These are phyloP conservation scores for Sylvietta virens DNA, from an alignment of 2,113 vertebrate genomes.

Conservation along the genomic window DNA sequence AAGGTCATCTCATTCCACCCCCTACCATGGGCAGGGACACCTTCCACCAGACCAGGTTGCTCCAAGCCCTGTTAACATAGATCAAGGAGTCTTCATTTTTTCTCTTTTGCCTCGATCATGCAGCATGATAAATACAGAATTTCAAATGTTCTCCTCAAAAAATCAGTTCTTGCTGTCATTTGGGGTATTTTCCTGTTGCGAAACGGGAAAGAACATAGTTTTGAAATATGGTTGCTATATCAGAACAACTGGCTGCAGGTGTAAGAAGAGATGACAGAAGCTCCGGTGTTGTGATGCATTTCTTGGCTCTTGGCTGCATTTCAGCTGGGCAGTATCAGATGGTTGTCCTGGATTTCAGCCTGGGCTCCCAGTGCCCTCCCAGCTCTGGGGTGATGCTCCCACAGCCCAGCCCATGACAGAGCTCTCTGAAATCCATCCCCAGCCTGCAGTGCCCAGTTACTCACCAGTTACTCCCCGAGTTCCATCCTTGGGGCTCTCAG, in stretches of 20 bases:
- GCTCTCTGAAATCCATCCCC: background rate
- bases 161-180: background rate
- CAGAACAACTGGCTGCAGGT: background rate
- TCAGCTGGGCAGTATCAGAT: background rate
- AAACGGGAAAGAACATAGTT: background rate
- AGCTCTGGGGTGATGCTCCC: background rate
- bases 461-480: background rate
- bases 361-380: background rate
- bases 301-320: background rate
- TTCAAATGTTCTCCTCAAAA: background rate
- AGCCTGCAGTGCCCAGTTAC: background rate
- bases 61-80: background rate
- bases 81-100: background rate
- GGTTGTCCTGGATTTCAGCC: background rate
- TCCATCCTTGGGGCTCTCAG: background rate
- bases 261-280: background rate
- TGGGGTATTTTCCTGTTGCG: background rate
- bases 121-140: background rate
- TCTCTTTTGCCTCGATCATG: background rate
- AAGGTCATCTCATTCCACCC: background rate
- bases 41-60: background rate
- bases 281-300: background rate
- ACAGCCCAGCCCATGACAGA: background rate
- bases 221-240: background rate
- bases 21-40: background rate